Evolutionary conservation across 1,140 invertebrate species (phyloP).

Genomic region (Oedothorax gibbosus): DNA sequence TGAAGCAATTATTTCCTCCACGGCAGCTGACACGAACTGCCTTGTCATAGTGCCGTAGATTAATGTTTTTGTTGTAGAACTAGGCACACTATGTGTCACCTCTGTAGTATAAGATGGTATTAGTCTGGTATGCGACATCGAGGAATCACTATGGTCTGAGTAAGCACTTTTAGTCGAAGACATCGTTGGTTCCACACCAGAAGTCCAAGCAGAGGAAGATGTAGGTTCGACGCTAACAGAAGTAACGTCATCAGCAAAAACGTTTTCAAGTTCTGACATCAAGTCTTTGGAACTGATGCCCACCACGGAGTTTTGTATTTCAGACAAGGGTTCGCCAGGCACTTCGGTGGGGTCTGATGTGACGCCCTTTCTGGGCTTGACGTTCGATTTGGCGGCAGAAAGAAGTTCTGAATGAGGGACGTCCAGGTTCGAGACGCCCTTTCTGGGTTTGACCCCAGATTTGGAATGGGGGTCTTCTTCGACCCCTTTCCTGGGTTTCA

Average conservation of each 20-base stretch:
- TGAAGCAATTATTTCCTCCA: too few relatives aligned
- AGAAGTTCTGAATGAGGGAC: conserved; percentile 18
- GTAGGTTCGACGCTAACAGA: not conserved
- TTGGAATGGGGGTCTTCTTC: not conserved
- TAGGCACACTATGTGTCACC: not conserved
- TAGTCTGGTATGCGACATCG: too few relatives aligned
- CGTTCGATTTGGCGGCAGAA: conserved; percentile 18
- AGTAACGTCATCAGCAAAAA: conserved; percentile 28
- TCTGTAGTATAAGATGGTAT: too few relatives aligned
- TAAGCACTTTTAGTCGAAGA: too few relatives aligned
- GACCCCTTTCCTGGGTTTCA: conserved; percentile 53
- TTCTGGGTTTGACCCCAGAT: conserved; percentile 50
- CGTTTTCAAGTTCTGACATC: conserved; percentile 16
- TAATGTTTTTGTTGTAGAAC: not conserved
- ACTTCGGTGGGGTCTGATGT: not conserved
- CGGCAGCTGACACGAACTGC: too few relatives aligned
- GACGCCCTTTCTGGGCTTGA: conserved; percentile 53
- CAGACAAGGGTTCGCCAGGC: not conserved
- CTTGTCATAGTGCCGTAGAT: not conserved
- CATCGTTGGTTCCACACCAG: not conserved
- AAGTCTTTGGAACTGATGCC: conserved; percentile 1
- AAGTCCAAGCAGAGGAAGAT: not conserved
- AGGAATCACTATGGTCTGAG: too few relatives aligned
- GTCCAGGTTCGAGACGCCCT: conserved; percentile 33
- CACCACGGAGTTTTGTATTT: not conserved